A percentile compares a stretch with the other conserved stretches of the same genome.
phyloP scores from a whole-genome alignment of 2,113 vertebrate species.

The Ceuthmochares aereus region DNA sequence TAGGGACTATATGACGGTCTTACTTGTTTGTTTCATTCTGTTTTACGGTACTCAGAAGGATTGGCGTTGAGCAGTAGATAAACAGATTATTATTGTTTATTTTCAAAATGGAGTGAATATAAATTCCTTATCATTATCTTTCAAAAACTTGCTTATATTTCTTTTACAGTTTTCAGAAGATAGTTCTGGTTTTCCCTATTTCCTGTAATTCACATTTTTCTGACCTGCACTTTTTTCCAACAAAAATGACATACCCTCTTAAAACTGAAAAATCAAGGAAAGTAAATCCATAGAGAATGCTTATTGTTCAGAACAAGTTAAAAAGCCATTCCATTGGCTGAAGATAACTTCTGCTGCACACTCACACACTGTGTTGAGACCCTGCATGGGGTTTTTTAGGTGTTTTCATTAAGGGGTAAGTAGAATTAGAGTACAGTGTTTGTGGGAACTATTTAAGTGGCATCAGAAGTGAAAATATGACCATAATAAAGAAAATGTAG shows the following conservation, averaged over 20 bases:
- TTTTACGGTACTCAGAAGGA: background rate
- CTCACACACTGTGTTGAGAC: background rate
- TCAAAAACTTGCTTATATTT: background rate
- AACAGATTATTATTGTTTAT: slow-evolving; percentile 6
- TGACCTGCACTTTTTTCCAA: background rate
- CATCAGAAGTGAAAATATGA: slow-evolving; percentile 9
- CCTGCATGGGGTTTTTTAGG: background rate
- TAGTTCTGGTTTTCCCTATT: background rate
- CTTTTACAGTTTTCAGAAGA: background rate
- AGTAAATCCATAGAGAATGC: background rate
- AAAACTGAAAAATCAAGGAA: background rate
- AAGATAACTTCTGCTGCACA: background rate
- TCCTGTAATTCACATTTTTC: background rate
- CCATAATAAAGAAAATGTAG: background rate
- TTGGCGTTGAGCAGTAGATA: background rate
- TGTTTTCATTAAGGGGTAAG: slow-evolving; percentile 1
- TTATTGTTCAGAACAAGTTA: background rate
- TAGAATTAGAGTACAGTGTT: background rate
- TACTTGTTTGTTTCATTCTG: background rate
- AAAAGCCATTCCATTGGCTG: background rate
- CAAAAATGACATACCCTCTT: background rate
- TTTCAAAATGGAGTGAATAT: background rate
- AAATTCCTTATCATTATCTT: background rate
- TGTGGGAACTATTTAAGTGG: background rate
- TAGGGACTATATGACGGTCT: background rate